A percentile compares a stretch with the other conserved stretches of the same genome.
phyloP scores from a whole-genome alignment of 2,888 invertebrate species.

The Cantharis lateralis region DNA sequence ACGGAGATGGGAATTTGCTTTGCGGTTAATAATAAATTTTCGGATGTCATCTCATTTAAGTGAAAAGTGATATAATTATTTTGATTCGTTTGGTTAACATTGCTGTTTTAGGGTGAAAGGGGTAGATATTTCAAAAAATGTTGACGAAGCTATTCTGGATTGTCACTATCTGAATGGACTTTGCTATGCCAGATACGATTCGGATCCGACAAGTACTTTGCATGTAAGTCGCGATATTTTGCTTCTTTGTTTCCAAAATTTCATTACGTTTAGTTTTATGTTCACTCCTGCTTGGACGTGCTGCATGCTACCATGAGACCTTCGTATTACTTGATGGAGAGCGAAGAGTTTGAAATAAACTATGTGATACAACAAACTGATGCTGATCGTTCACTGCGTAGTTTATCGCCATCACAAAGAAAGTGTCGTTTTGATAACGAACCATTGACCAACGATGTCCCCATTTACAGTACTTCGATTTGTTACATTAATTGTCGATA shows the following conservation, averaged over 20 bases:
- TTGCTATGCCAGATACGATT: slow-evolving; percentile 57
- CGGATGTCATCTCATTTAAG: slow-evolving; percentile 57
- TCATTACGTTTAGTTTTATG: slow-evolving; percentile 57
- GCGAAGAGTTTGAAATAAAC: slow-evolving; percentile 55
- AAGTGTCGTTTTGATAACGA: slow-evolving; percentile 63
- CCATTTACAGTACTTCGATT: slow-evolving; percentile 63
- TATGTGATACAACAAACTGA: slow-evolving; percentile 59
- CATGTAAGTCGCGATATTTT: slow-evolving; percentile 41
- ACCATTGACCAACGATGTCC: slow-evolving; percentile 48
- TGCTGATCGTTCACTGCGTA: slow-evolving; percentile 56
- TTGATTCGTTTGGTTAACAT: background rate
- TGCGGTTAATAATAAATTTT: slow-evolving; percentile 65
- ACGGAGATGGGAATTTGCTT: slow-evolving; percentile 71
- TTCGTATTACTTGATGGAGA: slow-evolving; percentile 44
- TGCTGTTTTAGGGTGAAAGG: slow-evolving; percentile 18
- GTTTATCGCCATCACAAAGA: slow-evolving; percentile 56
- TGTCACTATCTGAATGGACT: slow-evolving; percentile 57
- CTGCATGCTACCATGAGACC: slow-evolving; percentile 55
- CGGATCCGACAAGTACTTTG: slow-evolving; percentile 49
- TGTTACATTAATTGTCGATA: slow-evolving; percentile 64
- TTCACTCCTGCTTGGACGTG: slow-evolving; percentile 65
- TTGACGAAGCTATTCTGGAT: slow-evolving; percentile 35
- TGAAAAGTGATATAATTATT: slow-evolving; percentile 46
- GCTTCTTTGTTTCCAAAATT: background rate
- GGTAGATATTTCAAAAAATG: slow-evolving; percentile 10